Percentiles rank a stretch among this genome's conserved stretches.
Conservation (phyloP, 1,140 invertebrate species). For the Elysia chlorotica region DNA sequence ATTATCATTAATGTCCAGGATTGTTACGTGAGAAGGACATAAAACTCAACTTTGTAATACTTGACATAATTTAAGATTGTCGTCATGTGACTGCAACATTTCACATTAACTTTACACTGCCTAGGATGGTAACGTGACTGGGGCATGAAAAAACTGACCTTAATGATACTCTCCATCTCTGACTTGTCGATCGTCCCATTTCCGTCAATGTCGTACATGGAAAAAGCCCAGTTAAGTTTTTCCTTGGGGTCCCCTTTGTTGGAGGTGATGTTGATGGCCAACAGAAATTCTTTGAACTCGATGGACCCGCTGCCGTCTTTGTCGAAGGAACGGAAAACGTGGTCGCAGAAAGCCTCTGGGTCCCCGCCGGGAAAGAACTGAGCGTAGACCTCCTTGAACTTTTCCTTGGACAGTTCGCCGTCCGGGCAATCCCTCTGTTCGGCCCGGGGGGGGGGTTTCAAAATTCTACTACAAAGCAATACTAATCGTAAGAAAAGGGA, state of each 20-base stretch:
- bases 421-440: conserved; percentile 99
- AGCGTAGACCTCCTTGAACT: conserved; percentile 99
- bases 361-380: conserved; percentile 94
- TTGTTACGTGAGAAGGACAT: not conserved
- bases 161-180: conserved; percentile 72
- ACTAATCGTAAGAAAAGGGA: no score
- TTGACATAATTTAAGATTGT: not conserved
- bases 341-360: conserved; percentile 98
- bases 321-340: conserved; percentile 98
- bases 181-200: conserved; percentile 98
- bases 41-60: not conserved
- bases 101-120: not conserved
- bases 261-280: conserved; percentile 92
- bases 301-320: conserved; percentile 90
- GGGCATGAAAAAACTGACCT: conserved; percentile 54
- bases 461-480: no score
- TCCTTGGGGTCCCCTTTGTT: conserved; percentile 96
- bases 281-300: conserved; percentile 62
- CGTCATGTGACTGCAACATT: not conserved
- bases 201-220: conserved; percentile 96
- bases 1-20: not conserved
- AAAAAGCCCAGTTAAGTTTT: conserved; percentile 99
- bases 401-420: conserved; percentile 92
- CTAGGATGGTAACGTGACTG: not conserved
- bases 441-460: conserved; percentile 13